These are phyloP conservation scores for Crotalus helleri DNA, from an alignment of 2,113 vertebrate genomes.

Conservation along the genomic window DNA sequence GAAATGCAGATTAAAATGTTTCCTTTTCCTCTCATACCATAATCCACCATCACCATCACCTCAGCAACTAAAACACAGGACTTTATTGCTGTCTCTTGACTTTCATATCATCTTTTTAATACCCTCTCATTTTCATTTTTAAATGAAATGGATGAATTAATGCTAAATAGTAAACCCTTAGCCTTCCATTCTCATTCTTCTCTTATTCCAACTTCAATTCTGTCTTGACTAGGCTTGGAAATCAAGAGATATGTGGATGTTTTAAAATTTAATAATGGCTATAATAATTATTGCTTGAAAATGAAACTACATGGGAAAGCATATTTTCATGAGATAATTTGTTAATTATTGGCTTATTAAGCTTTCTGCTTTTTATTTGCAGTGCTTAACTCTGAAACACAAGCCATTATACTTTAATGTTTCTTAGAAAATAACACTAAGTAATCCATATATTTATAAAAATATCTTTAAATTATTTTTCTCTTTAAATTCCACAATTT, in stretches of 20 bases:
- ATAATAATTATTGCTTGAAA: constrained; percentile 4
- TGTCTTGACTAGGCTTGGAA: background rate
- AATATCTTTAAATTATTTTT: constrained; percentile 7
- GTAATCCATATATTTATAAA: background rate
- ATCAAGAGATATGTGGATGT: background rate
- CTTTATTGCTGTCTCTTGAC: background rate
- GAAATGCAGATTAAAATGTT: background rate
- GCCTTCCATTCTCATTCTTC: background rate
- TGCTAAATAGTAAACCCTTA: background rate
- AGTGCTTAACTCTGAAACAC: constrained; percentile 2
- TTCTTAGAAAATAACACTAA: constrained; percentile 9
- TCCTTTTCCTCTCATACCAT: background rate
- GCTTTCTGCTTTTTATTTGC: constrained; percentile 1
- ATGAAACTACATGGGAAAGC: background rate
- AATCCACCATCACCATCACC: background rate
- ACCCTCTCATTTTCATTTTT: background rate
- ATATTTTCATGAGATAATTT: constrained; percentile 14
- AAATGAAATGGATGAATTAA: background rate
- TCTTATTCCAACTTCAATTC: background rate
- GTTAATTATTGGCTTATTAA: constrained; percentile 2
- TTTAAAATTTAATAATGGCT: background rate
- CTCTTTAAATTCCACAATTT: background rate
- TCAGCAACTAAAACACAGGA: background rate
- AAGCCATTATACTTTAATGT: constrained; percentile 13
- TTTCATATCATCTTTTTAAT: background rate